Evolutionary conservation across 2,888 invertebrate genomes (phyloP).

Genomic region (Cheilosia vernalis): DNA sequence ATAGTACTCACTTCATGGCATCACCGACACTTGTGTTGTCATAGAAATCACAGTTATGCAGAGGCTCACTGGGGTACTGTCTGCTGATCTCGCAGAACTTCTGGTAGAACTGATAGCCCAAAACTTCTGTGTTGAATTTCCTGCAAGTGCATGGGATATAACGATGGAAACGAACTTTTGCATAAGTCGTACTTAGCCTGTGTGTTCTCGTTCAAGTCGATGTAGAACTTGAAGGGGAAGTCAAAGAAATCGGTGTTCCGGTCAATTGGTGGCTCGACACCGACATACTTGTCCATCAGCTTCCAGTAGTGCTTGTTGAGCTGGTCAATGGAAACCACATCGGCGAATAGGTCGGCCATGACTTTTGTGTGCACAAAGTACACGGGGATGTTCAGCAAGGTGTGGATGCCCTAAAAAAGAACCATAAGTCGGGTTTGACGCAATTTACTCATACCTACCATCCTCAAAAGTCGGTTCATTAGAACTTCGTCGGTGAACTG

Average conservation of each 20-base stretch:
- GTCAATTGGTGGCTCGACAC: constrained; percentile 87
- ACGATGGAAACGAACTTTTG: background rate
- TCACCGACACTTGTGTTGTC: constrained; percentile 82
- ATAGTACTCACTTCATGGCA: constrained; percentile 20
- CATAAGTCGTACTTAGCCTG: background rate
- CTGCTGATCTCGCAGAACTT: constrained; percentile 25
- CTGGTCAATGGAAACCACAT: constrained; percentile 85
- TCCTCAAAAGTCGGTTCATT: constrained; percentile 80
- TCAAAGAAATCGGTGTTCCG: constrained; percentile 79
- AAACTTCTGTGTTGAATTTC: constrained; percentile 9
- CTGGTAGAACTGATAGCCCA: constrained; percentile 35
- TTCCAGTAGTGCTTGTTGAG: constrained; percentile 88
- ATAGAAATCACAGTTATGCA: constrained; percentile 93
- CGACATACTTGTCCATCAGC: constrained; percentile 86
- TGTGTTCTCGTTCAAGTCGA: constrained; percentile 11
- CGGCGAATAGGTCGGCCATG: constrained; percentile 88
- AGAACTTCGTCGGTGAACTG: constrained; percentile 78
- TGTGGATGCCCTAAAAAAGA: constrained; percentile 85
- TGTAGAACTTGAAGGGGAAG: constrained; percentile 20
- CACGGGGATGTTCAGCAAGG: constrained; percentile 89
- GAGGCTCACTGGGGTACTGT: constrained; percentile 83
- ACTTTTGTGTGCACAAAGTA: constrained; percentile 88
- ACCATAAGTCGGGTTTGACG: background rate
- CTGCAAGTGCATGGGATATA: background rate
- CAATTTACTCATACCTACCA: constrained; percentile 76